Percentiles rank a stretch among this genome's conserved stretches.
Evolutionary conservation across 1,140 invertebrate genomes (phyloP).

Genomic region (Pomphorhynchus laevis): DNA sequence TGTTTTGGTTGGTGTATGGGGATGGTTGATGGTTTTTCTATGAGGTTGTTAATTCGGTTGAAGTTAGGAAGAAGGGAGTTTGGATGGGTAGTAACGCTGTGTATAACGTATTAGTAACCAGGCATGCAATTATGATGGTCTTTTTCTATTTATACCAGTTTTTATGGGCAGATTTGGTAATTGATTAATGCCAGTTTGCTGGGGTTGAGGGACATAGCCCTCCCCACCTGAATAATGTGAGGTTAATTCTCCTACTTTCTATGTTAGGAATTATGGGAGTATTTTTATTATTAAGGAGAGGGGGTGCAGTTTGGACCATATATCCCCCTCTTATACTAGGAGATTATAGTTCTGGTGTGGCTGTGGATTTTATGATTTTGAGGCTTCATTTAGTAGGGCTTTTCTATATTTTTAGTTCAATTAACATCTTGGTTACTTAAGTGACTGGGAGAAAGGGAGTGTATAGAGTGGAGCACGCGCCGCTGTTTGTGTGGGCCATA

Average conservation of each 20-base stretch:
- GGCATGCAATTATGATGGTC: constrained; percentile 37
- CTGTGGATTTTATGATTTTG: too few species aligned
- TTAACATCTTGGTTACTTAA: constrained; percentile 27
- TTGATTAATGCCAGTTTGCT: constrained; percentile 35
- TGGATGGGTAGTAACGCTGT: constrained; percentile 31
- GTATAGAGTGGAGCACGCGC: constrained; percentile 22
- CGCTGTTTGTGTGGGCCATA: constrained; percentile 29
- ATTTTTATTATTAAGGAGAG: constrained; percentile 26
- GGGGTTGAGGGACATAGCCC: constrained; percentile 34
- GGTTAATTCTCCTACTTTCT: constrained; percentile 32
- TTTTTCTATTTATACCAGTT: constrained; percentile 38
- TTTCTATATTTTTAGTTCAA: constrained; percentile 29
- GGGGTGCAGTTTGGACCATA: constrained; percentile 29
- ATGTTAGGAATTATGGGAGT: constrained; percentile 26
- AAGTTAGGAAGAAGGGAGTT: constrained; percentile 26
- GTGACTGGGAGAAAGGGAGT: constrained; percentile 17
- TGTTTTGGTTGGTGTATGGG: constrained; percentile 31
- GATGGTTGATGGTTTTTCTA: constrained; percentile 28
- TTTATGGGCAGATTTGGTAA: constrained; percentile 41
- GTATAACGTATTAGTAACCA: constrained; percentile 33
- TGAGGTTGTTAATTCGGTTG: constrained; percentile 30
- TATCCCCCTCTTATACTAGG: too few species aligned
- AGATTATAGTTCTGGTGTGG: too few species aligned
- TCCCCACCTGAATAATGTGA: constrained; percentile 38
- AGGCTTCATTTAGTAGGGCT: constrained; percentile 29